These are phyloP conservation scores for Leptopilina clavipes DNA, from an alignment of 1,140 invertebrate genomes.

Conservation along the genomic window DNA sequence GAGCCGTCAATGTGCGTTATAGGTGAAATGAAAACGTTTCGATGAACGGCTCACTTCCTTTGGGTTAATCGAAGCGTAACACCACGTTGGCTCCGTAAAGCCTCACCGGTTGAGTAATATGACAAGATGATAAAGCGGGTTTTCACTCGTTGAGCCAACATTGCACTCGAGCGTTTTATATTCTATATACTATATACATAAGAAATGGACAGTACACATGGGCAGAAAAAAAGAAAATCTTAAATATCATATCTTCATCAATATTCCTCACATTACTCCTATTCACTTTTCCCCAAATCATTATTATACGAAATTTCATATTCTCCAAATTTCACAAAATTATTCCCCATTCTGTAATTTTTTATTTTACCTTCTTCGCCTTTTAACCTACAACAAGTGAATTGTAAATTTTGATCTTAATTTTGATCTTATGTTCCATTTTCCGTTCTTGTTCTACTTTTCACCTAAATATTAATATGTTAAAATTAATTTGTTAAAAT, in stretches of 20 bases:
- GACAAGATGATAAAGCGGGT: conserved; percentile 46
- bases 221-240: neutral
- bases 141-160: conserved; percentile 39
- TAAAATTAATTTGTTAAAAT: too few relatives aligned
- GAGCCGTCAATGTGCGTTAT: conserved; percentile 31
- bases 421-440: too few relatives aligned
- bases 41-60: conserved; percentile 39
- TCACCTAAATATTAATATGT: too few relatives aligned
- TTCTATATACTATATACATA: neutral
- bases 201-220: too few relatives aligned
- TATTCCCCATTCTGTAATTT: too few relatives aligned
- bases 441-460: too few relatives aligned
- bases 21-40: conserved; percentile 50
- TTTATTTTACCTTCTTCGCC: too few relatives aligned
- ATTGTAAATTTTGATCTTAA: too few relatives aligned
- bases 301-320: neutral
- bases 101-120: conserved; percentile 42
- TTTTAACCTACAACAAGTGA: too few relatives aligned
- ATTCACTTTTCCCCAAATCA: neutral
- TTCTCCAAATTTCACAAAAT: too few relatives aligned
- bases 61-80: conserved; percentile 52
- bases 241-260: conserved; percentile 10
- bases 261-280: neutral
- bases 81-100: conserved; percentile 38
- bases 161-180: conserved; percentile 17